Base-by-base conservation (phyloP, 2,888 invertebrate genomes). In the Epinotia bilunana region DNA sequence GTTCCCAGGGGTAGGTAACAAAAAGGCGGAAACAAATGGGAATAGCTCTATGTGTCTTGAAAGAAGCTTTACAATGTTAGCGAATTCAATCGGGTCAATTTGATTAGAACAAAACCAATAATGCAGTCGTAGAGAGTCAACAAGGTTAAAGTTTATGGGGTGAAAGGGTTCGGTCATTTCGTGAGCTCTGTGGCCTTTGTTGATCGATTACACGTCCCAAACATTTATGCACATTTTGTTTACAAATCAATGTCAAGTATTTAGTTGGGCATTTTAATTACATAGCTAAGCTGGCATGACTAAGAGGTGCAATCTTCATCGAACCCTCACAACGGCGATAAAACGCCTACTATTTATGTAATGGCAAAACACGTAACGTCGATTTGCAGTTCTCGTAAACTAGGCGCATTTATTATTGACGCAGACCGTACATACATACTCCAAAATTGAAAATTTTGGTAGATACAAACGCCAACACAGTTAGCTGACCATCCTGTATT, bases 111-210 rank as follows among this genome's bases (percentile, higher is more conserved):
- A 16, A 28, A 46, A 16, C 23, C 46, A n/a, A 58, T 58, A 28
- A 12, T 23, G 12, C 6, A 58, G 69, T 46, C 39, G 46, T 62
- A 55, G 55, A 60, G 20, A 53, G 71, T 61, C 60, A 71, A 71
- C 58, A 71, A 74, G 74, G 70, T 74, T 70, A 58, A 74, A 70
- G 58, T 74, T 65, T 65, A 74, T 46, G 64, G 53, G 69, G 46
- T 63, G 12, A 55, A 74, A 74, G 74, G 70, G 64, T 65, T 46
- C 53, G 71, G 64, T 65, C 53, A 74, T 71, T 74, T 23, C 58
- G 71, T 71, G 71, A 46, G 62, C 28, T 57, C 46, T 69, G 28
- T 46, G 69, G 46, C 69, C 46, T 68, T 73, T 18, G 33, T 16
- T 39, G 39, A 43, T 39, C 39, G 16, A 16, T 18, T 23, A 58